Evolutionary conservation across 2,113 vertebrate genomes (phyloP).

Genomic region (Amblyopsis rosae): DNA sequence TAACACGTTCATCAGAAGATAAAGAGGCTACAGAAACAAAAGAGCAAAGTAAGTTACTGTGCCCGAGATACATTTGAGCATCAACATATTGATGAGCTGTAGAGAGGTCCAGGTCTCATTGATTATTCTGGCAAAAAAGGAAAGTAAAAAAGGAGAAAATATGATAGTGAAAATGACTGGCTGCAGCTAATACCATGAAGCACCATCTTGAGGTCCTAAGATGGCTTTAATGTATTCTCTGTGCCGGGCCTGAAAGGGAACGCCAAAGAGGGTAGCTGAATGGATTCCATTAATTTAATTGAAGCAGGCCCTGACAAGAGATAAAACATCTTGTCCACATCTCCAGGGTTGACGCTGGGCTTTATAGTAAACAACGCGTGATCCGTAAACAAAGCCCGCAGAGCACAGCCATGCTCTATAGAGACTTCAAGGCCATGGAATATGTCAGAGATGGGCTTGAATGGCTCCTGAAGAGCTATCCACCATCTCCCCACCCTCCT

Average conservation of each 20-base stretch:
- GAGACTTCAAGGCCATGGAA: slow-evolving; percentile 88
- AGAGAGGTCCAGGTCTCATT: slow-evolving; percentile 83
- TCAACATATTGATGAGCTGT: slow-evolving; percentile 80
- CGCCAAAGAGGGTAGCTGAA: slow-evolving; percentile 85
- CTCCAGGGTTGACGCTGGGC: slow-evolving; percentile 82
- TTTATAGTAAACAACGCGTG: slow-evolving; percentile 92
- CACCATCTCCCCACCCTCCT: slow-evolving; percentile 28
- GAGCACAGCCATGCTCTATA: slow-evolving; percentile 75
- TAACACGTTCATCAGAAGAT: not conserved
- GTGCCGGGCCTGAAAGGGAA: slow-evolving; percentile 88
- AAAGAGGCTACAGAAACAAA: not conserved
- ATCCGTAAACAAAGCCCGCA: slow-evolving; percentile 83
- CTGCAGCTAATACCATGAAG: slow-evolving; percentile 88
- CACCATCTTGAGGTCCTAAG: slow-evolving; percentile 96
- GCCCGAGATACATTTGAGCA: slow-evolving; percentile 45
- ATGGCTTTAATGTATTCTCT: slow-evolving; percentile 99
- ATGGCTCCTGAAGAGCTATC: slow-evolving; percentile 81
- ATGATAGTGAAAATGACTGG: slow-evolving; percentile 78
- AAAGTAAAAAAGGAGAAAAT: slow-evolving; percentile 31
- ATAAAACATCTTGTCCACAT: slow-evolving; percentile 95
- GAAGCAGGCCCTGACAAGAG: slow-evolving; percentile 94
- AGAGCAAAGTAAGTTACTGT: slow-evolving; percentile 35
- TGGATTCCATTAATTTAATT: slow-evolving; percentile 99
- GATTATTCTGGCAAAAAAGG: slow-evolving; percentile 85
- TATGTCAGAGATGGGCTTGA: slow-evolving; percentile 82